Percentiles rank a stretch among this genome's conserved stretches.
phyloP scores from a whole-genome alignment of 2,113 vertebrate genomes.

The Dolichallabes microphthalmus region DNA sequence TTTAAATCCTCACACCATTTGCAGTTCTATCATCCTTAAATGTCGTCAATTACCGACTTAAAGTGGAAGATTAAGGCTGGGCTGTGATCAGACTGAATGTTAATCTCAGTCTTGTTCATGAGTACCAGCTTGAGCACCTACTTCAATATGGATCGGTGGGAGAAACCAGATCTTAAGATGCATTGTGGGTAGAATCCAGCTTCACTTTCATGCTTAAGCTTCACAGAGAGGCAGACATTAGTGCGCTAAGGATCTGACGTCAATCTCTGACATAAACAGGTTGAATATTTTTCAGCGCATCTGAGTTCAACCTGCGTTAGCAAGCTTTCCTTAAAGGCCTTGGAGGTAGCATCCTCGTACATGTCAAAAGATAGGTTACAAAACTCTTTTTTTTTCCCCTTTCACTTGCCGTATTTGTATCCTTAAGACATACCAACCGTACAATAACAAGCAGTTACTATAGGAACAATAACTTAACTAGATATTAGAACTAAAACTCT shows the following conservation, averaged over 20 bases:
- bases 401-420: not conserved
- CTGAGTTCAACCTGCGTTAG: not conserved
- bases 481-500: not conserved
- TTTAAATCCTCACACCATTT: constrained; percentile 3
- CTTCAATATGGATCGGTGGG: not conserved
- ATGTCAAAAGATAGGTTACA: not conserved
- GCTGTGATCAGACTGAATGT: not conserved
- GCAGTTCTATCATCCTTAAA: constrained; percentile 1
- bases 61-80: not conserved
- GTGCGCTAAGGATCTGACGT: not conserved
- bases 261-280: not conserved
- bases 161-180: not conserved
- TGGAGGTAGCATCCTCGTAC: not conserved
- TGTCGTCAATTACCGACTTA: not conserved
- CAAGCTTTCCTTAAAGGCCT: not conserved
- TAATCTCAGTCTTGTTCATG: not conserved
- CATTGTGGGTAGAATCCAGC: not conserved
- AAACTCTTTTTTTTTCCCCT: not conserved
- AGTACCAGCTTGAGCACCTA: too few species aligned
- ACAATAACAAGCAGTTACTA: not conserved
- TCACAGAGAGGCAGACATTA: not conserved
- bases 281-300: not conserved
- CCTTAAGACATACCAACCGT: not conserved
- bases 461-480: not conserved
- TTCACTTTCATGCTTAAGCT: not conserved